Base-by-base conservation (phyloP, 1,140 invertebrate genomes). In the Caenorhabditis remanei region DNA sequence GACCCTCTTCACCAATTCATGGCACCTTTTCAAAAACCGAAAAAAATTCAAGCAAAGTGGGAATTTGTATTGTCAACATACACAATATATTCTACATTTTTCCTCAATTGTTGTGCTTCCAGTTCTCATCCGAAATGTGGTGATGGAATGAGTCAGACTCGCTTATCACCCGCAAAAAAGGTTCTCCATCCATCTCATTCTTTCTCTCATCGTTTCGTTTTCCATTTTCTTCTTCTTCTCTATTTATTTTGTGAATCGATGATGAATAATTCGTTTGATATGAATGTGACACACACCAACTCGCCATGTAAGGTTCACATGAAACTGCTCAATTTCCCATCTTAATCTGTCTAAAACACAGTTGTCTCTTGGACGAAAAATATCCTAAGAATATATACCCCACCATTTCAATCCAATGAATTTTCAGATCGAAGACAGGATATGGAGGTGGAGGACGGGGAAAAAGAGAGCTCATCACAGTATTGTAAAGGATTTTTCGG, bases 171-270 rank as follows among this genome's bases (percentile, higher is more conserved):
- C 65, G 65, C 43, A 48, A 79, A 79, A 79, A 79, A 50, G 71
- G 71, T 79, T 79, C 71, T 79, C 46, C 46, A 13, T 79, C 71
- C 71, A 50, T 79, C 71, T 79, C 71, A 79, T 79, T 63, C 61
- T 63, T 71, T 79, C 71, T 79, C 71, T 79, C 71, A 79, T 79
- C 71, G 71, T 79, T 79, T 79, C 71, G 43, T 79, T 79, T 79
- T 79, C n/a, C 46, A 3, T 32, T 32, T 71, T 71, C 65, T 71
- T 71, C 65, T 79, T 79, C 71, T 79, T 79, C 71, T 50, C 46
- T 79, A 50, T 79, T 79, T 79, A 79, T 79, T 79, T 79, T 79
- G 71, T 79, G 71, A 79, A 79, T 79, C 71, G 71, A 79, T 79
- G 46, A 79, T 79, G 71, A 79, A 79, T 79, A 79, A 79, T 53